Evolutionary conservation across 2,888 invertebrate genomes (phyloP).

Genomic region (Barypeithes pellucidus): DNA sequence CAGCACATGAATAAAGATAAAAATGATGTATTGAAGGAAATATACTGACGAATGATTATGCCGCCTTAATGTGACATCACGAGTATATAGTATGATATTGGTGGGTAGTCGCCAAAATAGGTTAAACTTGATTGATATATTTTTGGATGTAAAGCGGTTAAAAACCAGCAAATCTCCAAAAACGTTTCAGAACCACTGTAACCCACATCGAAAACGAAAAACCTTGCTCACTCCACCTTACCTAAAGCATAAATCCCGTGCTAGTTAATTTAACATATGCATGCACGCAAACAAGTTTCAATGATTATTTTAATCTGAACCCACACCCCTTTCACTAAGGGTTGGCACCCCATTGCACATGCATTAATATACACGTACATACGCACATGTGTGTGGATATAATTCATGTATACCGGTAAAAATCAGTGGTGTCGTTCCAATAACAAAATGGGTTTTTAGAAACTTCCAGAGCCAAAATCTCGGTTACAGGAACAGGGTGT

Average conservation of each 20-base stretch:
- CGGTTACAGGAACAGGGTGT: too few species aligned
- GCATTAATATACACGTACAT: conserved; percentile 52
- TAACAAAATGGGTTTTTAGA: too few species aligned
- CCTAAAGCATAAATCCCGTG: conserved; percentile 53
- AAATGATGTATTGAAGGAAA: too few species aligned
- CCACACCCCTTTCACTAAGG: conserved; percentile 59
- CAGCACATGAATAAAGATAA: too few species aligned
- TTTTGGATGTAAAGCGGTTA: too few species aligned
- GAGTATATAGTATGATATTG: too few species aligned
- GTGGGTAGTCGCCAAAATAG: too few species aligned
- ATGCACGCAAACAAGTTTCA: conserved; percentile 61
- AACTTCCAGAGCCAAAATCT: too few species aligned
- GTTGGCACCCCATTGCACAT: conserved; percentile 59
- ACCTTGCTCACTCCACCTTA: conserved; percentile 55
- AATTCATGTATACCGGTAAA: conserved; percentile 39
- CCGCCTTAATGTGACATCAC: too few species aligned
- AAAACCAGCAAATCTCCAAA: neutral
- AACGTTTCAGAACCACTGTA: conserved; percentile 51
- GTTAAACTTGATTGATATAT: too few species aligned
- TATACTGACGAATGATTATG: too few species aligned
- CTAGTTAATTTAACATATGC: conserved; percentile 61
- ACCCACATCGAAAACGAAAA: conserved; percentile 33
- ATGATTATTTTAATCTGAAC: conserved; percentile 61
- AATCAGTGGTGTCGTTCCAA: conserved; percentile 31
- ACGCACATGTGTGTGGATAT: conserved; percentile 47